Evolutionary conservation across 2,113 vertebrate species (phyloP).

Genomic region (Mus spicilegus): DNA sequence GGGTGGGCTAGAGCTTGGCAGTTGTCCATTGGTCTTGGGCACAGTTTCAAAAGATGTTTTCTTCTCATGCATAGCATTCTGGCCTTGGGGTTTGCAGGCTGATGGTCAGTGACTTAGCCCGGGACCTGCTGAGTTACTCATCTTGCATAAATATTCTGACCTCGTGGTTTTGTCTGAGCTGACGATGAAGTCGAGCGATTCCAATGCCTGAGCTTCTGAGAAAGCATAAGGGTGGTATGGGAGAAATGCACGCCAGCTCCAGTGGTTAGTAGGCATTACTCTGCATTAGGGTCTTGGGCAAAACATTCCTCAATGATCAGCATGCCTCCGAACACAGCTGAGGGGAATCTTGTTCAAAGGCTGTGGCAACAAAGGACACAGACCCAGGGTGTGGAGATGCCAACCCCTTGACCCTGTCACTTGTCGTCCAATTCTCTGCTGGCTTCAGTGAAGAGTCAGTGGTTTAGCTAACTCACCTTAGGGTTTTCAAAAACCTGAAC

Average conservation of each 20-base stretch:
- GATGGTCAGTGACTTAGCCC: neutral
- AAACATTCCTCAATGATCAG: neutral
- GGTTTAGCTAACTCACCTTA: neutral
- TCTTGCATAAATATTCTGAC: neutral
- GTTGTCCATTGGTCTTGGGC: neutral
- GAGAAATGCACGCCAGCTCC: neutral
- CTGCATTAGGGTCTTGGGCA: neutral
- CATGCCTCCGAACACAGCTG: neutral
- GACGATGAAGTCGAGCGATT: neutral
- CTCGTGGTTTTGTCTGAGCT: neutral
- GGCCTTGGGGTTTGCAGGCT: neutral
- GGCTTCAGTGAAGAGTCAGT: neutral
- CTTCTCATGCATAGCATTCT: neutral
- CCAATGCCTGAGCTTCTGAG: neutral
- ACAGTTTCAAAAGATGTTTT: constrained; percentile 20
- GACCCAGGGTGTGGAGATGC: neutral
- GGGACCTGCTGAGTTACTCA: neutral
- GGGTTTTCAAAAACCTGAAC: neutral
- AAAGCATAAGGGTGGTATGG: neutral
- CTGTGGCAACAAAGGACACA: neutral
- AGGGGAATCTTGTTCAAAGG: neutral
- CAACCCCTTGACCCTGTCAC: neutral
- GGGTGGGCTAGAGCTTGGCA: neutral
- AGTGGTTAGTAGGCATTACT: neutral
- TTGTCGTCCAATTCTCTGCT: neutral